A percentile compares a stretch with the other conserved stretches of the same genome.
These are phyloP conservation scores for Quadroppia sp. DNA, from an alignment of 2,888 invertebrate genomes.

Conservation along the genomic window DNA sequence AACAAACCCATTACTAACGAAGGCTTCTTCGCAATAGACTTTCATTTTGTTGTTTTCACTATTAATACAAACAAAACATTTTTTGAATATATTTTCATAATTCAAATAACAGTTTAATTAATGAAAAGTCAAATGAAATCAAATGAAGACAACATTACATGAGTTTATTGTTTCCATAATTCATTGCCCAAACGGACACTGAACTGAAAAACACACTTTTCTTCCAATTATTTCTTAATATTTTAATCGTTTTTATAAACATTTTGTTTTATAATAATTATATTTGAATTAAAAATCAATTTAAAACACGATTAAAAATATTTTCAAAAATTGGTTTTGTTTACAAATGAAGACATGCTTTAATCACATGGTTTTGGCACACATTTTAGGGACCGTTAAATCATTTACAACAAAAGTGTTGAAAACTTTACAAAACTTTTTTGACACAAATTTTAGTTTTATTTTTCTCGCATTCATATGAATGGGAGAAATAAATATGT, in stretches of 20 bases:
- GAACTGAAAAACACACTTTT: slow-evolving; percentile 70
- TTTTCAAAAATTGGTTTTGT: not conserved
- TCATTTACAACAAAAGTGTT: not conserved
- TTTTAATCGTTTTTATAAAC: slow-evolving; percentile 60
- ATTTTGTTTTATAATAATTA: not conserved
- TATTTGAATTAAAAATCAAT: not conserved
- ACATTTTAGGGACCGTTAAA: not conserved
- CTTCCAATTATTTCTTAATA: slow-evolving; percentile 80
- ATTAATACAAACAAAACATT: slow-evolving; percentile 18
- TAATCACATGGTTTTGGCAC: slow-evolving; percentile 13
- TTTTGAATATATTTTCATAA: no score
- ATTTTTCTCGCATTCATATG: not conserved
- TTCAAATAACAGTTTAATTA: not conserved
- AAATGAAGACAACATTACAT: slow-evolving; percentile 58
- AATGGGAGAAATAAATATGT: not conserved
- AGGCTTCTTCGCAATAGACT: slow-evolving; percentile 71
- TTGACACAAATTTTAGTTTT: not conserved
- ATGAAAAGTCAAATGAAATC: slow-evolving; percentile 50
- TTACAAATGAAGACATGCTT: slow-evolving; percentile 20
- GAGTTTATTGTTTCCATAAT: slow-evolving; percentile 66
- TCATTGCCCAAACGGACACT: slow-evolving; percentile 65
- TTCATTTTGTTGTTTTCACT: slow-evolving; percentile 75
- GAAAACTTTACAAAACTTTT: not conserved
- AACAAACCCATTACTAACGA: slow-evolving; percentile 48
- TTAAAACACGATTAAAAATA: not conserved